Evolutionary conservation across 2,797 vertebrate genomes (phyloP).

Genomic region (Xiphorhynchus erythropygius): DNA sequence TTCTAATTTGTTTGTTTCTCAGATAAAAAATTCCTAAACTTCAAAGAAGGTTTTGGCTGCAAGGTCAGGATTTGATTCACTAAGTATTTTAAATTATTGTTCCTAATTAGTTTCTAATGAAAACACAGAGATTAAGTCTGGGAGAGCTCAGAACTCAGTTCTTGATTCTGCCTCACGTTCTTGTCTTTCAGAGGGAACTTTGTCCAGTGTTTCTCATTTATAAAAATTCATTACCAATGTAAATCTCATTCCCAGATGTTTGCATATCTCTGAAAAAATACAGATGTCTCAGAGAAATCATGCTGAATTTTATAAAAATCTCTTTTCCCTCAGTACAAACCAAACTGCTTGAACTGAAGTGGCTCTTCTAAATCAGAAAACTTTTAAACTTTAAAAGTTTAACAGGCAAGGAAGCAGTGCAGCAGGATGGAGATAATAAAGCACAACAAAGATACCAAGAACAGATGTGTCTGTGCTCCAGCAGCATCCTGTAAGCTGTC

Average conservation of each 20-base stretch:
- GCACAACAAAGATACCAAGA: not conserved
- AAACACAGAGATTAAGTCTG: not conserved
- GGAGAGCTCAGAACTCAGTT: not conserved
- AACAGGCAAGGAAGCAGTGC: not conserved
- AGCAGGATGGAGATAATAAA: not conserved
- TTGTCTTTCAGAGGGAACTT: not conserved
- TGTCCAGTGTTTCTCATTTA: not conserved
- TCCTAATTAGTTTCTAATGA: constrained; percentile 3
- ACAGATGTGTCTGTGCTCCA: not conserved
- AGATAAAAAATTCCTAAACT: not conserved
- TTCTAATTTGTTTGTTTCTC: not conserved
- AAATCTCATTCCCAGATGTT: not conserved
- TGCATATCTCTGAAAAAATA: not conserved
- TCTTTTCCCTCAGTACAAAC: not conserved
- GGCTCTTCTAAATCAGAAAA: not conserved
- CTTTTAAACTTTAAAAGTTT: not conserved
- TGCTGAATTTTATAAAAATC: not conserved
- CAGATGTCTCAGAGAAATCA: not conserved
- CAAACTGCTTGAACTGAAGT: not conserved
- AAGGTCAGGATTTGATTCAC: not conserved
- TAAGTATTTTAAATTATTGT: not conserved
- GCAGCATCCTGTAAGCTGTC: not conserved
- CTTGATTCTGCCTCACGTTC: not conserved
- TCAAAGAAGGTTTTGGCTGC: not conserved
- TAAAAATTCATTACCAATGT: not conserved